Evolutionary conservation across 2,113 vertebrate species (phyloP).

Genomic region (Pao palembangensis): DNA sequence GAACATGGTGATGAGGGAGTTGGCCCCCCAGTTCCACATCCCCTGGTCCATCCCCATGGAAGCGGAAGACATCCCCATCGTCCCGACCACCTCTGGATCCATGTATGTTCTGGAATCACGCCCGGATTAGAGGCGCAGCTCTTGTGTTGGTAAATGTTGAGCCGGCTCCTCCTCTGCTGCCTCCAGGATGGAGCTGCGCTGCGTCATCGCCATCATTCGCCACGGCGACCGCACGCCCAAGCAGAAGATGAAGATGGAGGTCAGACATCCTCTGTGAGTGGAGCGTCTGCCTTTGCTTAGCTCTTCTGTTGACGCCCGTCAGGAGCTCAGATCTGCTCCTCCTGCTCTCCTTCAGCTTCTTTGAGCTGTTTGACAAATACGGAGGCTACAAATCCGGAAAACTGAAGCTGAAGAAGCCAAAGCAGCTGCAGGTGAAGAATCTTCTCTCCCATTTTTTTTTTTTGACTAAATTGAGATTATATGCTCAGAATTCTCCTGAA

Average conservation of each 20-base stretch:
- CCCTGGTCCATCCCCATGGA: conserved; percentile 97
- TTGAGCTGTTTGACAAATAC: conserved; percentile 90
- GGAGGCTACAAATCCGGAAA: conserved; percentile 95
- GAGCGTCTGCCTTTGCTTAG: background rate
- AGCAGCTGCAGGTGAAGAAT: conserved; percentile 88
- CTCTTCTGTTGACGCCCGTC: background rate
- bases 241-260: conserved; percentile 99
- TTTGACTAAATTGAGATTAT: background rate
- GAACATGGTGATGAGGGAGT: conserved; percentile 96
- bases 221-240: conserved; percentile 96
- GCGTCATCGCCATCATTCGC: conserved; percentile 94
- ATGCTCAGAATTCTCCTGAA: too few species aligned
- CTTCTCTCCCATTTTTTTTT: conserved; percentile 3
- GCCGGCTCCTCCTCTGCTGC: background rate
- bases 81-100: conserved; percentile 95
- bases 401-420: conserved; percentile 92
- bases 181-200: conserved; percentile 95
- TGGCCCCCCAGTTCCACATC: conserved; percentile 94
- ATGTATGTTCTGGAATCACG: conserved; percentile 77
- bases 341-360: conserved; percentile 77
- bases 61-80: conserved; percentile 96
- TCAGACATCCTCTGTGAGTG: conserved; percentile 87
- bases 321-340: background rate
- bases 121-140: too few species aligned
- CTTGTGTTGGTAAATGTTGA: too few species aligned